Conservation (phyloP, 2,113 vertebrate genomes). For the Lanius collurio region DNA sequence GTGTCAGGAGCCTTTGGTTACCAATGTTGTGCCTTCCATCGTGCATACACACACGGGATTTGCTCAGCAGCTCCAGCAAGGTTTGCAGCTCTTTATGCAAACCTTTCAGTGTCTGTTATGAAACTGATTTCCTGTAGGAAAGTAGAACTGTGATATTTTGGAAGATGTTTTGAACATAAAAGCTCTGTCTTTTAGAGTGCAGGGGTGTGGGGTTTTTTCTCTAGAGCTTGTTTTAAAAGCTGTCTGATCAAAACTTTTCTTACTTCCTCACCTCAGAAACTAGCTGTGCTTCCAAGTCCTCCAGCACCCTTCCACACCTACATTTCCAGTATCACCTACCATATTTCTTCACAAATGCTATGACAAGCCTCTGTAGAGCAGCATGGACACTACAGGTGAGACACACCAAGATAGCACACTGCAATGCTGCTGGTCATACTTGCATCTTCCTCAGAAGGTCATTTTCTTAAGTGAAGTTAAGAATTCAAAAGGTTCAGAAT, state of each 20-base stretch:
- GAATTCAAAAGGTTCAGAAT: not conserved
- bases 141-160: not conserved
- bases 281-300: not conserved
- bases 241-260: not conserved
- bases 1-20: not conserved
- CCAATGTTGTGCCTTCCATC: not conserved
- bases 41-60: not conserved
- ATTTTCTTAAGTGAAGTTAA: not conserved
- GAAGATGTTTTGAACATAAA: not conserved
- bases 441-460: not conserved
- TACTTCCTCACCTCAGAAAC: not conserved
- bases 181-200: not conserved
- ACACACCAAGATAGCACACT: not conserved
- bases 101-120: not conserved
- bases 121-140: not conserved
- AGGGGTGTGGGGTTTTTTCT: accelerated
- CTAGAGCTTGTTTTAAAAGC: not conserved
- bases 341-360: not conserved
- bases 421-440: not conserved
- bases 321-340: not conserved
- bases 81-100: not conserved
- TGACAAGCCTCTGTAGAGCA: not conserved
- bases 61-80: not conserved
- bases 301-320: not conserved
- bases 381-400: not conserved